These are phyloP conservation scores for Brenthis daphne DNA, from an alignment of 2,888 invertebrate genomes.

Conservation along the genomic window DNA sequence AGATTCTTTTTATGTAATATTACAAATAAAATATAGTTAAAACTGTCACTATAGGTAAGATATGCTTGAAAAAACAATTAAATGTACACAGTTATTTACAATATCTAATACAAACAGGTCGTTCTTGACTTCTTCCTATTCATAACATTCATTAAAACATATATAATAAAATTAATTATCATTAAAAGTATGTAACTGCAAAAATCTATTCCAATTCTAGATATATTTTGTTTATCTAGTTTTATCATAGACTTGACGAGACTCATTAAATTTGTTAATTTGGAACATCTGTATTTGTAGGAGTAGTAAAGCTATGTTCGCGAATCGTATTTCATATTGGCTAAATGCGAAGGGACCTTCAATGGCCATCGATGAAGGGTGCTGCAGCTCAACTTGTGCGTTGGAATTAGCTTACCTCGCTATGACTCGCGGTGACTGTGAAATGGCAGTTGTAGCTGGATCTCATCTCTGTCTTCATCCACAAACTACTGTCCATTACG, in stretches of 20 bases:
- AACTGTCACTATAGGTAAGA: no score
- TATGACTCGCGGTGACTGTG: conserved; percentile 60
- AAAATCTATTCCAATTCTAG: no score
- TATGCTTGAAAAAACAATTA: no score
- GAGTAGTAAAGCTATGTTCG: conserved; percentile 63
- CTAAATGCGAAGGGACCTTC: conserved; percentile 68
- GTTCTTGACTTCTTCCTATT: no score
- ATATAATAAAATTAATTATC: no score
- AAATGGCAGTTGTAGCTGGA: conserved; percentile 84
- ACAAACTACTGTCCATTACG: conserved; percentile 57
- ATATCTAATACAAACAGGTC: no score
- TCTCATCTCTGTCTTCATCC: conserved; percentile 83
- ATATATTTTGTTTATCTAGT: not conserved
- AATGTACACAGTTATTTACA: no score
- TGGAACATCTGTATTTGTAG: conserved; percentile 40
- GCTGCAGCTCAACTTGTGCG: conserved; percentile 59
- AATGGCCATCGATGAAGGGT: conserved; percentile 55
- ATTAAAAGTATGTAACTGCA: no score
- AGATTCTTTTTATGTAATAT: no score
- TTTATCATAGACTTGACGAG: not conserved
- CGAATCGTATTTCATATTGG: conserved; percentile 72
- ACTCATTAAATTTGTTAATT: not conserved
- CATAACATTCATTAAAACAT: no score
- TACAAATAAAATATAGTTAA: no score
- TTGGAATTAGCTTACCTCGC: conserved; percentile 59